These are phyloP conservation scores for Archegozetes longisetosus DNA, from an alignment of 1,140 invertebrate species.

Conservation along the genomic window DNA sequence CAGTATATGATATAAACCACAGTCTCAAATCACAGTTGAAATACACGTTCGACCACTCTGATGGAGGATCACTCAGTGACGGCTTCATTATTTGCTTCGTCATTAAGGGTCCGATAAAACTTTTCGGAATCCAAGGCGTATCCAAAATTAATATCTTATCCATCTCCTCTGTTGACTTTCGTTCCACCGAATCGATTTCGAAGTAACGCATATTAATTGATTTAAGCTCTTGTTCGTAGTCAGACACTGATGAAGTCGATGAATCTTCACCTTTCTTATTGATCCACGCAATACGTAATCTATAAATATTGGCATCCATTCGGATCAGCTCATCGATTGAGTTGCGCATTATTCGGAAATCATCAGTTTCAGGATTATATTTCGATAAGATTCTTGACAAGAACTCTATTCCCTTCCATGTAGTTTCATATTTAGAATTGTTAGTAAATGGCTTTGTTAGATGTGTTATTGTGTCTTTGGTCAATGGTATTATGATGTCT, in stretches of 20 bases:
- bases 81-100: conserved; percentile 16
- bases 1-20: conserved; percentile 61
- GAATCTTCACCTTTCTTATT: too few species aligned
- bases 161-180: neutral
- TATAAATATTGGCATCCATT: neutral
- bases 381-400: conserved; percentile 1
- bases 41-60: conserved; percentile 61
- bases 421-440: neutral
- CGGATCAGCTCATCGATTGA: neutral
- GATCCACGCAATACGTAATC: neutral
- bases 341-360: neutral
- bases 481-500: neutral
- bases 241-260: too few species aligned
- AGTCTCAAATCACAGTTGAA: conserved; percentile 49
- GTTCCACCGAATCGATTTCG: neutral
- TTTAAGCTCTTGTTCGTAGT: neutral
- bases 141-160: neutral
- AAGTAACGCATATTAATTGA: neutral
- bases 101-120: neutral
- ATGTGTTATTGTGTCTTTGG: neutral
- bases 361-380: neutral
- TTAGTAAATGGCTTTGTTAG: neutral
- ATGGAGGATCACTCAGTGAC: conserved; percentile 9
- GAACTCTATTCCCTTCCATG: neutral
- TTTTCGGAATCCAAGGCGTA: neutral